Percentiles rank a stretch among this genome's conserved stretches.
These are phyloP conservation scores for Drosophila arawakana DNA, from an alignment of 1,140 invertebrate genomes.

Conservation along the genomic window DNA sequence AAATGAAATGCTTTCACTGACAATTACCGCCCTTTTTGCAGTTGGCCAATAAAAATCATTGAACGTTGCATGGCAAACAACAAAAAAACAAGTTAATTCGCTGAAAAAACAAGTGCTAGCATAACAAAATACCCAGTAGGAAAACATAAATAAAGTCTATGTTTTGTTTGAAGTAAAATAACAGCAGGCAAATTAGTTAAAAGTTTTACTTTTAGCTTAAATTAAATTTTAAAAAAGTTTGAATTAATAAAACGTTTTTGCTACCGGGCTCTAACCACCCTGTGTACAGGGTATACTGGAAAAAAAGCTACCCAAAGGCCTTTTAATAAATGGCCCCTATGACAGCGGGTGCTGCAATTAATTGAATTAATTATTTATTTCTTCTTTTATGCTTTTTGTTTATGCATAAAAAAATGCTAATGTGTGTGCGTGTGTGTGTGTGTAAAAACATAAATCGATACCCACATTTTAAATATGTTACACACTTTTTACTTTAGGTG, in stretches of 20 bases:
- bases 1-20: conserved; percentile 18
- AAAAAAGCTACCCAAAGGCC: conserved; percentile 37
- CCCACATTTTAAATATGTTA: not conserved
- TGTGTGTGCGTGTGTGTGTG: conserved; percentile 3
- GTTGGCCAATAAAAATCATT: conserved; percentile 38
- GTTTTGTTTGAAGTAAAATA: not conserved
- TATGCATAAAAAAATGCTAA: conserved; percentile 19
- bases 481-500: not conserved
- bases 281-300: conserved; percentile 2
- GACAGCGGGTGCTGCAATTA: conserved; percentile 42
- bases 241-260: not conserved
- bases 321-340: conserved; percentile 45
- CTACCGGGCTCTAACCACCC: too few species aligned
- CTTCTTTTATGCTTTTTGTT: conserved; percentile 24
- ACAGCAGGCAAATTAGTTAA: not conserved
- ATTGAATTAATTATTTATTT: conserved; percentile 69
- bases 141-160: not conserved
- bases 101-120: not conserved
- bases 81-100: conserved; percentile 1
- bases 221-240: not conserved
- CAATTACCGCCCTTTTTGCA: conserved; percentile 5
- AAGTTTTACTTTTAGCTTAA: too few species aligned
- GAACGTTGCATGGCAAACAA: not conserved
- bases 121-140: not conserved
- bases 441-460: conserved; percentile 24